phyloP scores from a whole-genome alignment of 1,140 invertebrate genomes.

The Diprion similis region DNA sequence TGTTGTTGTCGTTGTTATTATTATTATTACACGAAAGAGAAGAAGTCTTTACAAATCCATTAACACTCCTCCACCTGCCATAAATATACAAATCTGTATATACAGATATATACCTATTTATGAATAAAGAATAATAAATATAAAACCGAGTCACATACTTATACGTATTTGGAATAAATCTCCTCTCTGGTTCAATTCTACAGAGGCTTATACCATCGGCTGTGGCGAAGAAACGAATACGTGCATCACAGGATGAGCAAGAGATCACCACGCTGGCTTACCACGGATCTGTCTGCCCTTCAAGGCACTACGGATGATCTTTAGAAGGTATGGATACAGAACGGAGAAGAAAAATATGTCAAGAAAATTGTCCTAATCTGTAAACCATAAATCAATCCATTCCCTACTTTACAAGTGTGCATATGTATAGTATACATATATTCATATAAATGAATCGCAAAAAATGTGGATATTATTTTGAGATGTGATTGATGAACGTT shows the following conservation, averaged over 20 bases:
- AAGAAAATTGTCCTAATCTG: not conserved
- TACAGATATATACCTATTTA: no score
- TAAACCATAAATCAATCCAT: not conserved
- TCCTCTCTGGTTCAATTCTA: not conserved
- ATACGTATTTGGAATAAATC: not conserved
- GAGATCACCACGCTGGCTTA: constrained; percentile 30
- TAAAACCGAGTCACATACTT: no score
- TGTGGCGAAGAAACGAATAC: constrained; percentile 20
- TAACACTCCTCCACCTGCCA: no score
- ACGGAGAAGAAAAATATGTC: constrained; percentile 8
- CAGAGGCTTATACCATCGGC: constrained; percentile 5
- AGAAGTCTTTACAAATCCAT: no score
- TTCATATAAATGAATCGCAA: not conserved
- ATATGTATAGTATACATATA: not conserved
- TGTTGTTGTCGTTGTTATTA: no score
- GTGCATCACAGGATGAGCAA: constrained; percentile 39
- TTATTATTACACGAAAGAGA: no score
- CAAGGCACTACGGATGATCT: constrained; percentile 53
- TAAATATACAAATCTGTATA: no score
- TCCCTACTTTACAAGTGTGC: not conserved
- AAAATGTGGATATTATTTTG: not conserved
- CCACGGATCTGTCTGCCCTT: constrained; percentile 44
- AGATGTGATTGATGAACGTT: not conserved
- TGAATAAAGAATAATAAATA: no score
- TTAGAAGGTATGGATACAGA: constrained; percentile 53